Conservation (phyloP, 2,888 invertebrate species). For the Phortica okadai region DNA sequence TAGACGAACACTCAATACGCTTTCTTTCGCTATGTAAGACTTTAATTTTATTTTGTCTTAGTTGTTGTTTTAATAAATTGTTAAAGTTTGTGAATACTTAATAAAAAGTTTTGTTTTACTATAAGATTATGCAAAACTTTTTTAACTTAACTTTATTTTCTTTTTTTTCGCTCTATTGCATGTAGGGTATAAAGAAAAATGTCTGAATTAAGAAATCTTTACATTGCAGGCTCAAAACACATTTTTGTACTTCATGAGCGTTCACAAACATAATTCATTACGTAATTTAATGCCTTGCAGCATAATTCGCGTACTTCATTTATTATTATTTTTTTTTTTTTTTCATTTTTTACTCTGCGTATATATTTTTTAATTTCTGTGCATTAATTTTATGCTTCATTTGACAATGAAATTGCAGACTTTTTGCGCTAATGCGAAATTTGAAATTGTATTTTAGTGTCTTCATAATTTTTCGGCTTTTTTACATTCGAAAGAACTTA, state of each 20-base stretch:
- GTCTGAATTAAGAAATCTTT: no score
- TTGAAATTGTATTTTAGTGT: neutral
- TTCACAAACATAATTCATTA: slow-evolving; percentile 50
- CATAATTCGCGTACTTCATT: slow-evolving; percentile 34
- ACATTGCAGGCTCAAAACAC: neutral
- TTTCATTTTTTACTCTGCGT: slow-evolving; percentile 28
- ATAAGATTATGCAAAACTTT: no score
- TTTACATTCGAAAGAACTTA: neutral
- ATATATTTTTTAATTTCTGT: slow-evolving; percentile 5
- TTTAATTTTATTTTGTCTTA: no score
- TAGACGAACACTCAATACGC: no score
- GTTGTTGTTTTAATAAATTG: no score
- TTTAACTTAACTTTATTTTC: no score
- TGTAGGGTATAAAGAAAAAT: no score
- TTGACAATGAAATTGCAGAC: slow-evolving; percentile 8
- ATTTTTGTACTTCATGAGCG: neutral
- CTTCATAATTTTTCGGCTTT: neutral
- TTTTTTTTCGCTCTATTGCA: no score
- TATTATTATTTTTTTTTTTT: slow-evolving; percentile 9
- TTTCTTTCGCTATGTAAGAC: no score
- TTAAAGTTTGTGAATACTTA: no score
- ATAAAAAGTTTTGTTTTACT: no score
- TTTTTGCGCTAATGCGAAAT: slow-evolving; percentile 1
- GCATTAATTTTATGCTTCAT: slow-evolving; percentile 17
- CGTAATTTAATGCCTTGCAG: slow-evolving; percentile 53